Percentiles rank a stretch among this genome's conserved stretches.
phyloP scores from a whole-genome alignment of 2,113 vertebrate species.

The Protobothrops flavoviridis region DNA sequence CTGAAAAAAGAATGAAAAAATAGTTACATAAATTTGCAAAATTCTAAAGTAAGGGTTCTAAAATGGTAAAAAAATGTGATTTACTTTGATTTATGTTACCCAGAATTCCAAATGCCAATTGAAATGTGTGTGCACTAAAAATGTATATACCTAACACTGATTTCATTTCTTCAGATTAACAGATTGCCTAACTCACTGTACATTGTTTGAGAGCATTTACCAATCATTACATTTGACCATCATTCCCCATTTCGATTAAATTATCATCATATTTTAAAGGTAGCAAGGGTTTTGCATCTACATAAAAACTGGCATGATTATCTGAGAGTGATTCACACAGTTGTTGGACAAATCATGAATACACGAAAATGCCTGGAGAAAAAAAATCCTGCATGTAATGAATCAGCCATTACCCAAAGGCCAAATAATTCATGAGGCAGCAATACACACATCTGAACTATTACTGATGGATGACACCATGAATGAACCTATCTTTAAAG shows the following conservation, averaged over 20 bases:
- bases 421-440: background rate
- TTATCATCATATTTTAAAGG: background rate
- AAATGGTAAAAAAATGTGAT: background rate
- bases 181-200: background rate
- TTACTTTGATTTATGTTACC: background rate
- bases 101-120: background rate
- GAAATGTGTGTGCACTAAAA: background rate
- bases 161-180: background rate
- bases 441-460: background rate
- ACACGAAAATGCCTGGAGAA: background rate
- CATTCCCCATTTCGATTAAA: background rate
- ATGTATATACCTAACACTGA: background rate
- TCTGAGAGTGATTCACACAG: background rate
- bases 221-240: background rate
- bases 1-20: background rate
- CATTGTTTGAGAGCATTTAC: background rate
- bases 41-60: background rate
- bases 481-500: background rate
- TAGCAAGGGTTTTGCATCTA: background rate
- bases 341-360: background rate
- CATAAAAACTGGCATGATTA: background rate
- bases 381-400: background rate
- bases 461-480: background rate
- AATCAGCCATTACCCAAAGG: background rate
- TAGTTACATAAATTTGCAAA: background rate